Evolutionary conservation across 2,888 invertebrate species (phyloP).

Genomic region (Belgica antarctica): DNA sequence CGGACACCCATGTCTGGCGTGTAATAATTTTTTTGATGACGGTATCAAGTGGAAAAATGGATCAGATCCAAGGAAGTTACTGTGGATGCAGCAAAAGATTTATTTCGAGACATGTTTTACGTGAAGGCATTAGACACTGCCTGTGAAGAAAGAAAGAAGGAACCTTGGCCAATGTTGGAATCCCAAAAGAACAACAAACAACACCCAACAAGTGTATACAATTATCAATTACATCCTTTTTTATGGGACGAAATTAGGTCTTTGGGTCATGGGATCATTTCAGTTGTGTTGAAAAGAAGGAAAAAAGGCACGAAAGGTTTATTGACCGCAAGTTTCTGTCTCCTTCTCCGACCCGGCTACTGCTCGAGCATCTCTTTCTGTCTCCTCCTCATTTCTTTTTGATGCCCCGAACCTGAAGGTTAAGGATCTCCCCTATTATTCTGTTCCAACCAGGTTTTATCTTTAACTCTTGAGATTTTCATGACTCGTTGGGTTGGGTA

Average conservation of each 20-base stretch:
- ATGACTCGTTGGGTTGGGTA: constrained; percentile 34
- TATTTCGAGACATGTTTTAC: constrained; percentile 31
- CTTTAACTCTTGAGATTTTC: constrained; percentile 43
- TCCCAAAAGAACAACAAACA: constrained; percentile 29
- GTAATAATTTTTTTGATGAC: constrained; percentile 44
- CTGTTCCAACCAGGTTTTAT: constrained; percentile 15
- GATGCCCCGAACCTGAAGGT: constrained; percentile 1
- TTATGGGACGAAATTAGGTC: constrained; percentile 43
- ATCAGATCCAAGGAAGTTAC: neutral
- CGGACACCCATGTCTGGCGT: constrained; percentile 27
- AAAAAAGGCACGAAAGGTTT: constrained; percentile 36
- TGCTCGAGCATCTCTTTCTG: constrained; percentile 19
- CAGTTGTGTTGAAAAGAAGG: constrained; percentile 3
- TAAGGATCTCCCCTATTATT: neutral
- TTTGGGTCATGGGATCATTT: constrained; percentile 38
- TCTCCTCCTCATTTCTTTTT: neutral
- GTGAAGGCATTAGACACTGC: constrained; percentile 19
- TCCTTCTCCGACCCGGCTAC: too few relatives aligned
- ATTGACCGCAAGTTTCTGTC: constrained; percentile 43
- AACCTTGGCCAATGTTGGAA: neutral
- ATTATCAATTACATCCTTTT: constrained; percentile 43
- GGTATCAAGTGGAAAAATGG: constrained; percentile 40
- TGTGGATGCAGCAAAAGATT: constrained; percentile 24
- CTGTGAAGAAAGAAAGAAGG: too few relatives aligned
- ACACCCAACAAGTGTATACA: constrained; percentile 43